Evolutionary conservation across 30 jellyfish, hydroid and myxozoan species (phyloP).

Genomic region (Aurelia sp.): DNA sequence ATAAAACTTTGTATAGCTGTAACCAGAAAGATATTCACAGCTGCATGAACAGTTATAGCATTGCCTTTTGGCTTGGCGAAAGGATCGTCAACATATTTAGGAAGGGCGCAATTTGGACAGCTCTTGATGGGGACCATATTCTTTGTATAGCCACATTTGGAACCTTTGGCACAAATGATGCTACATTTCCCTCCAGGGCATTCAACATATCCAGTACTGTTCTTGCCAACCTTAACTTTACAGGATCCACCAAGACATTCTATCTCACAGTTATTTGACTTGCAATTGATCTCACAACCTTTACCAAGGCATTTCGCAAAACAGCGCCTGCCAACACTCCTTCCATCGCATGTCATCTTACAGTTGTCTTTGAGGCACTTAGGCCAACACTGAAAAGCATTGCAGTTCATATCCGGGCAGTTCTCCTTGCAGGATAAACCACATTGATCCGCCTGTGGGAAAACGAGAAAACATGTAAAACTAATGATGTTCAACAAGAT

Average conservation of each 20-base stretch:
- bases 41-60: too few relatives aligned
- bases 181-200: conserved; percentile 35
- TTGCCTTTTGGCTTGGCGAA: too few relatives aligned
- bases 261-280: conserved; percentile 33
- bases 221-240: conserved; percentile 25
- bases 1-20: too few relatives aligned
- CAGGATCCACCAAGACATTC: conserved; percentile 38
- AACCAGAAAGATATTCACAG: too few relatives aligned
- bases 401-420: conserved; percentile 46
- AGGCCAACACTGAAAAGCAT: conserved; percentile 16
- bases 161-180: conserved; percentile 44
- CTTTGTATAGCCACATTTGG: too few relatives aligned
- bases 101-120: too few relatives aligned
- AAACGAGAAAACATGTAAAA: not conserved
- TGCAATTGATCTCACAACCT: conserved; percentile 38
- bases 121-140: too few relatives aligned
- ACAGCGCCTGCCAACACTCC: conserved; percentile 4
- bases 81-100: too few relatives aligned
- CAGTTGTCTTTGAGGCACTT: conserved; percentile 45
- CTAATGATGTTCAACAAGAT: too few relatives aligned
- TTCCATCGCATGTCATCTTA: conserved; percentile 22
- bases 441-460: conserved; percentile 21
- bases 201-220: conserved; percentile 7
- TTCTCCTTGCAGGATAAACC: conserved; percentile 10
- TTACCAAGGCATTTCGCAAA: conserved; percentile 30